Evolutionary conservation across 2,113 vertebrate genomes (phyloP).

Genomic region (Herpailurus yagouaroundi): DNA sequence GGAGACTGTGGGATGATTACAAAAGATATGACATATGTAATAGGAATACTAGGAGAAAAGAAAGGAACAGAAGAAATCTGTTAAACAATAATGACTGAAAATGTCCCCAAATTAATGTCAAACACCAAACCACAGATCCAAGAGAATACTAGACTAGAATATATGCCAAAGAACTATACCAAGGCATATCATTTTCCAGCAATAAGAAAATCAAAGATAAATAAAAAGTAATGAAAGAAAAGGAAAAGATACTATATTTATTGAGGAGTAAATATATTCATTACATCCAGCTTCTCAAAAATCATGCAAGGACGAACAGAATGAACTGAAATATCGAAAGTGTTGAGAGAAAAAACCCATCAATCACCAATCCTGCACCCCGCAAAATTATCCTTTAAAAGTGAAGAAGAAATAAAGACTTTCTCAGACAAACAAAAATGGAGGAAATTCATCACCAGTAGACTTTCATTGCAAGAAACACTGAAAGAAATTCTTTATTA

Average conservation of each 20-base stretch:
- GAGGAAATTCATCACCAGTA: neutral
- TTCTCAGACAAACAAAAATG: neutral
- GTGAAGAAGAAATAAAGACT: neutral
- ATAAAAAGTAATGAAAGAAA: neutral
- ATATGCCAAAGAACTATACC: neutral
- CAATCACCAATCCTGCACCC: neutral
- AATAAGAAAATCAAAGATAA: neutral
- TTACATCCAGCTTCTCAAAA: neutral
- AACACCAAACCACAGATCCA: neutral
- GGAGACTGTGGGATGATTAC: neutral
- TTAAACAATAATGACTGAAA: neutral
- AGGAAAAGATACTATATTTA: neutral
- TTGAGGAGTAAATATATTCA: neutral
- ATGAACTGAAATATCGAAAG: neutral
- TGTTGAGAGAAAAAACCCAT: neutral
- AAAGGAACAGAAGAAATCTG: neutral
- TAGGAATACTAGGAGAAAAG: no score
- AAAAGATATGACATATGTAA: neutral
- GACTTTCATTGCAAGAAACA: neutral
- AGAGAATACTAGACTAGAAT: neutral
- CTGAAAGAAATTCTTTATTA: neutral
- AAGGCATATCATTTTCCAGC: neutral
- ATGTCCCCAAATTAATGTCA: neutral
- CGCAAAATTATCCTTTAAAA: neutral
- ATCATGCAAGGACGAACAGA: neutral